These are phyloP conservation scores for Cherax destructor DNA, from an alignment of 1,140 invertebrate genomes.

Conservation along the genomic window DNA sequence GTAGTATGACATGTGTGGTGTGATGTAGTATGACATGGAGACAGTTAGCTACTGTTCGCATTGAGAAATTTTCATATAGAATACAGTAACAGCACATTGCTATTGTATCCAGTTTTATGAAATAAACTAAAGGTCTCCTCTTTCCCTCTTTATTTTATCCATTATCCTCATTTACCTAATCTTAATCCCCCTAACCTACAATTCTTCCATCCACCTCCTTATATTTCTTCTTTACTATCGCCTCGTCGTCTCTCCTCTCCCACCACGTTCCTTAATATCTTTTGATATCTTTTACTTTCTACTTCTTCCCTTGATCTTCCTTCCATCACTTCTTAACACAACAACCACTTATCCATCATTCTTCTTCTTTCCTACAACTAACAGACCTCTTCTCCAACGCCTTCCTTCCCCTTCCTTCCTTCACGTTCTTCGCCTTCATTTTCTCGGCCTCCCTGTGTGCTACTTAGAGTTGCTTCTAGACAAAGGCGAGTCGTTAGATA, in stretches of 20 bases:
- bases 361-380: background rate
- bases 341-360: too few species aligned
- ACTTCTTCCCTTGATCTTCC: too few species aligned
- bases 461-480: background rate
- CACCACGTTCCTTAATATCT: too few species aligned
- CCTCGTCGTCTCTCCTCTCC: too few species aligned
- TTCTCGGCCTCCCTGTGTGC: background rate
- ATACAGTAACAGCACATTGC: too few species aligned
- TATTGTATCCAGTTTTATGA: too few species aligned
- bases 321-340: too few species aligned
- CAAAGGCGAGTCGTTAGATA: conserved; percentile 39
- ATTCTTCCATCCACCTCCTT: conserved; percentile 5
- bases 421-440: background rate
- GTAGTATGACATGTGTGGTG: background rate
- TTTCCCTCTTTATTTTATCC: background rate
- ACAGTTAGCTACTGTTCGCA: too few species aligned
- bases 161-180: background rate
- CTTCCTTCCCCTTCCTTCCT: background rate
- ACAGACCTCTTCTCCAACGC: background rate
- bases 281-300: too few species aligned
- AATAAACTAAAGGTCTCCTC: too few species aligned
- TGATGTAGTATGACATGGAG: too few species aligned
- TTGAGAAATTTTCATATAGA: too few species aligned
- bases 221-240: conserved; percentile 2
- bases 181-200: background rate